Evolutionary conservation across 2,113 vertebrate genomes (phyloP).

Genomic region (Oreotrochilus melanogaster): DNA sequence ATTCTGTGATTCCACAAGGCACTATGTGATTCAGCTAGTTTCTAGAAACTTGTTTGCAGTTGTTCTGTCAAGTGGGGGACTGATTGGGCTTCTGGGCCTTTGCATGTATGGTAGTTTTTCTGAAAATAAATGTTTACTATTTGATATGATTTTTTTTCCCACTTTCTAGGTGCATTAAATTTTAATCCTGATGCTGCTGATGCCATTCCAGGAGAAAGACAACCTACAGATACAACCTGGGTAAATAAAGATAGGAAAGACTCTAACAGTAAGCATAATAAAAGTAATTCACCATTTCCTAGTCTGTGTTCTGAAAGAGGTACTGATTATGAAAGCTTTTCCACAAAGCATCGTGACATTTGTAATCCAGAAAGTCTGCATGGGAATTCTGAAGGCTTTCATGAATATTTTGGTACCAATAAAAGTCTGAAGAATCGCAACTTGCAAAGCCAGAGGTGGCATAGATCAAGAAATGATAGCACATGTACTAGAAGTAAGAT

Average conservation of each 20-base stretch:
- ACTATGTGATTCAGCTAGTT: not conserved
- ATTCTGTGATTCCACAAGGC: not conserved
- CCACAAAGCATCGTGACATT: slow-evolving; percentile 62
- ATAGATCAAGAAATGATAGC: slow-evolving; percentile 80
- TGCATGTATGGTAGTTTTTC: not conserved
- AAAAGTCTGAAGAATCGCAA: slow-evolving; percentile 77
- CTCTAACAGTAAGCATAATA: slow-evolving; percentile 73
- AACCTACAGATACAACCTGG: slow-evolving; percentile 74
- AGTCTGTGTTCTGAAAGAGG: slow-evolving; percentile 72
- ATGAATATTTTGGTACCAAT: slow-evolving; percentile 70
- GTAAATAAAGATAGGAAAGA: slow-evolving; percentile 79
- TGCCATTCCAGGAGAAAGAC: slow-evolving; percentile 76
- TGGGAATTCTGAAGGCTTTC: slow-evolving; percentile 70
- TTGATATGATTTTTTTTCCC: not conserved
- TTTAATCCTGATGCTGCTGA: slow-evolving; percentile 82
- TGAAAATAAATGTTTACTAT: not conserved
- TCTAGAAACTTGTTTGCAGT: not conserved
- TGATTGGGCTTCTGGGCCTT: not conserved
- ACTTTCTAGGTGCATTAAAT: slow-evolving; percentile 76
- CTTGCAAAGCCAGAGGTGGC: slow-evolving; percentile 79
- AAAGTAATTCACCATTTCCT: slow-evolving; percentile 71
- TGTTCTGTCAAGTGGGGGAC: not conserved
- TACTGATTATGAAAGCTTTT: slow-evolving; percentile 65
- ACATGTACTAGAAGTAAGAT: slow-evolving; percentile 59
- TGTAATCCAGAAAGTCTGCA: slow-evolving; percentile 67